Conservation (phyloP, 1,140 invertebrate genomes). For the Planococcus citri region DNA sequence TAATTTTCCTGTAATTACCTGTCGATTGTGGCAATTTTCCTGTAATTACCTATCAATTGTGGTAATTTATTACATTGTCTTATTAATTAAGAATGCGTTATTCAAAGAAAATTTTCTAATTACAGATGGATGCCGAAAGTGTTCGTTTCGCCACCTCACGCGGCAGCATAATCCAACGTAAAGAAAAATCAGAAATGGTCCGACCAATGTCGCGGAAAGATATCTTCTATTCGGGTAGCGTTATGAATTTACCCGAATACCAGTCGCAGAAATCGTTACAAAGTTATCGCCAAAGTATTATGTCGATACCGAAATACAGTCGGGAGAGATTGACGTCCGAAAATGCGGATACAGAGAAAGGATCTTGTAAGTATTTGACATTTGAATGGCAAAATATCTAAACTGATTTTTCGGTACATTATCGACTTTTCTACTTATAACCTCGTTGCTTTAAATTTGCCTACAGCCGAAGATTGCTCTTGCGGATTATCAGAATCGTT, state of each 20-base stretch:
- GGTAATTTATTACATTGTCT: no score
- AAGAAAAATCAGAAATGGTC: constrained; percentile 51
- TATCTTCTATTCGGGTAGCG: constrained; percentile 95
- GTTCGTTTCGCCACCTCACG: constrained; percentile 42
- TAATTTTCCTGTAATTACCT: no score
- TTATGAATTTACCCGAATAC: constrained; percentile 80
- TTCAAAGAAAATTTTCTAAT: not conserved
- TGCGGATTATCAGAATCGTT: constrained; percentile 64
- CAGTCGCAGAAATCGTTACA: constrained; percentile 84
- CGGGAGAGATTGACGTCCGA: constrained; percentile 4
- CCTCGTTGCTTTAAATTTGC: no score
- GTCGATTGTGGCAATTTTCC: no score
- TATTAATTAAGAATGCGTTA: no score
- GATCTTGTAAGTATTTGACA: constrained; percentile 44
- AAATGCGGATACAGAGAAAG: constrained; percentile 38
- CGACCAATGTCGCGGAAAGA: constrained; percentile 90
- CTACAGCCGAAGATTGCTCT: constrained; percentile 36
- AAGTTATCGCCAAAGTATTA: constrained; percentile 69
- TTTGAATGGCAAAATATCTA: not conserved
- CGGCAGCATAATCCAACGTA: constrained; percentile 36
- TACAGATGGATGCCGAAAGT: constrained; percentile 26
- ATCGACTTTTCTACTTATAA: no score
- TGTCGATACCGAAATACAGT: constrained; percentile 48
- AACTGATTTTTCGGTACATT: no score
- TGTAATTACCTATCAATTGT: no score